Base-by-base conservation (phyloP, 2,888 invertebrate species). In the Lordiphosa fenestrarum region DNA sequence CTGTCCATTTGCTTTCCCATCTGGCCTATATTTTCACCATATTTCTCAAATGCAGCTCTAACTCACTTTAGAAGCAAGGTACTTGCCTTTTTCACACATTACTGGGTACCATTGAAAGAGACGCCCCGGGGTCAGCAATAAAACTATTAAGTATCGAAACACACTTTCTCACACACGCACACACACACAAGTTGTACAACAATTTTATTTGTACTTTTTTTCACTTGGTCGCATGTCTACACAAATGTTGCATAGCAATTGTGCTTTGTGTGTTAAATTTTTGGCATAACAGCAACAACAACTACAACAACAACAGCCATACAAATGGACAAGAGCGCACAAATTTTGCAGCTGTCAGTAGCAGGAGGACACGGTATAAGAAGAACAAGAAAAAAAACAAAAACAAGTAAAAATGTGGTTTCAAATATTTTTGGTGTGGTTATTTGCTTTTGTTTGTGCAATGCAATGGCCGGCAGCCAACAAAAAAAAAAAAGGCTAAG, bases 161-260 rank as follows among this genome's bases (percentile, higher is more conserved):
- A 38, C 35, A 48, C 47, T 46, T 25, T 39, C 12, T 38, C 56
- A 12, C 42, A 25, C n/a, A 47, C 10, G 53, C 38, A 46, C 51
- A 41, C 21, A 35, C 25, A 51, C 39, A 46, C 38, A 19, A 73
- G 61, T 75, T 80, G 81, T 66, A 76, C 44, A 61, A 47, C 71
- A 75, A 76, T 77, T 66, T 69, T 76, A 76, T 80, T 73, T 75
- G 62, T 60, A 41, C 37, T 56, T 63, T 61, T 69, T 59, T 52
- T 66, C 62, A 65, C 66, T 50, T 42, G 40, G 42, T 50, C 53
- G 53, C 59, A 67, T 66, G 65, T 53, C 66, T 66, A 59, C 66
- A 74, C 83, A 84, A 80, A 74, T 82, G 80, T 84, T 80, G 80
- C 80, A 84, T 82, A 64, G 73, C 78, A 82, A 84, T 75, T 70